phyloP scores from a whole-genome alignment of 2,113 vertebrate genomes.

The Verasper variegatus region DNA sequence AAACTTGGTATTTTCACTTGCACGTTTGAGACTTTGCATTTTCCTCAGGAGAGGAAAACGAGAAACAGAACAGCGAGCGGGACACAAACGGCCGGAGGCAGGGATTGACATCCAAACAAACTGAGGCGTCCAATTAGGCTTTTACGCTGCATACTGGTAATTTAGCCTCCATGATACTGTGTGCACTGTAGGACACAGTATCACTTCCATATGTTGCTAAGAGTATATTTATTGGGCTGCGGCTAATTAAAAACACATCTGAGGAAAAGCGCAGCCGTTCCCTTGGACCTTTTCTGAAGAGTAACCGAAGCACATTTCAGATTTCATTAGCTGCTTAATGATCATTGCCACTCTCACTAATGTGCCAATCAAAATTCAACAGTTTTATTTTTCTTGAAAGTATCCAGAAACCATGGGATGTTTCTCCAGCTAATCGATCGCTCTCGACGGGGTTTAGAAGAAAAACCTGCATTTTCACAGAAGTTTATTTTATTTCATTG shows the following conservation, averaged over 20 bases:
- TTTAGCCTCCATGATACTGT: not conserved
- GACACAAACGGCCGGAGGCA: slow-evolving; percentile 38
- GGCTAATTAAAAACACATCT: slow-evolving; percentile 51
- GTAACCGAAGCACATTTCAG: slow-evolving; percentile 39
- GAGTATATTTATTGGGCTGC: slow-evolving; percentile 37
- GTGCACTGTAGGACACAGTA: not conserved
- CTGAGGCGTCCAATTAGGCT: slow-evolving; percentile 33
- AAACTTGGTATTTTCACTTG: slow-evolving; percentile 6
- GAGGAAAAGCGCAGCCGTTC: not conserved
- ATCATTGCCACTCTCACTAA: slow-evolving; percentile 28
- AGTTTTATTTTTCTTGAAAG: not conserved
- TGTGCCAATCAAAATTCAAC: slow-evolving; percentile 36
- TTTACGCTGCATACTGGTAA: not conserved
- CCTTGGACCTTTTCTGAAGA: slow-evolving; percentile 14
- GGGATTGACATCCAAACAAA: slow-evolving; percentile 32
- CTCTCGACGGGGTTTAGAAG: too few relatives aligned
- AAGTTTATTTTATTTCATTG: too few relatives aligned
- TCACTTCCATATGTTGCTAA: slow-evolving; percentile 16
- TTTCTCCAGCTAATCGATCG: slow-evolving; percentile 1
- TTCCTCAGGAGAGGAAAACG: slow-evolving; percentile 12
- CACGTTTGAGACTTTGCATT: not conserved
- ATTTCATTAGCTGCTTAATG: slow-evolving; percentile 55
- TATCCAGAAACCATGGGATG: not conserved
- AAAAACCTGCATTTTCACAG: too few relatives aligned
- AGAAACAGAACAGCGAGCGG: slow-evolving; percentile 6